Evolutionary conservation across 2,888 invertebrate genomes (phyloP).

Genomic region (Alitta virens): DNA sequence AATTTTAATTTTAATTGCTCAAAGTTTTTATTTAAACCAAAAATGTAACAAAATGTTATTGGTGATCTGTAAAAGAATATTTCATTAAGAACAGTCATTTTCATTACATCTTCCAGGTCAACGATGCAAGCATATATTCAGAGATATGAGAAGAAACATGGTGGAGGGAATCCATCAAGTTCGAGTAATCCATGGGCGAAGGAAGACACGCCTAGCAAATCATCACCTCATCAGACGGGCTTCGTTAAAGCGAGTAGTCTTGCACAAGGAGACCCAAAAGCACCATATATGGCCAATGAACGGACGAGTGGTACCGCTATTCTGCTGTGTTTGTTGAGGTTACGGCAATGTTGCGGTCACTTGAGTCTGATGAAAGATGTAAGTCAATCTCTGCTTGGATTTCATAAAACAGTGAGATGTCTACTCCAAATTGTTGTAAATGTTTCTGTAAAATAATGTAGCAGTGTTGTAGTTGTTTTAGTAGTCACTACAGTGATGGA

Average conservation of each 20-base stretch:
- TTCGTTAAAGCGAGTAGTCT: conserved; percentile 13
- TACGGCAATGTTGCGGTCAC: conserved; percentile 88
- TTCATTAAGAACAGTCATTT: too few species aligned
- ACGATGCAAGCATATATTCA: conserved; percentile 51
- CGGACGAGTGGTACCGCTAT: conserved; percentile 43
- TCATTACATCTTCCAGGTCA: conserved; percentile 37
- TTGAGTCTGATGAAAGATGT: conserved; percentile 75
- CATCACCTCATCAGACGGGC: not conserved
- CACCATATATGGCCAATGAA: not conserved
- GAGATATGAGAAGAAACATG: conserved; percentile 43
- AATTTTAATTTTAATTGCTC: too few species aligned
- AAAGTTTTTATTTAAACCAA: too few species aligned
- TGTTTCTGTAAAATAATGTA: too few species aligned
- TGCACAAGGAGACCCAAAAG: not conserved
- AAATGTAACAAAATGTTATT: too few species aligned
- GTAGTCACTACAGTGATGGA: too few species aligned
- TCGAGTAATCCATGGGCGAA: conserved; percentile 13
- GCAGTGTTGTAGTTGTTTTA: too few species aligned
- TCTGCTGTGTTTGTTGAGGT: conserved; percentile 75
- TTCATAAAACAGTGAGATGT: too few species aligned
- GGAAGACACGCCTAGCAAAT: conserved; percentile 2
- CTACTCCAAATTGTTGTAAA: too few species aligned
- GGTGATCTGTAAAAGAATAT: too few species aligned
- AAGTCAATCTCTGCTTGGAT: conserved; percentile 49
- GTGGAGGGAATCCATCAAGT: not conserved